Evolutionary conservation across 2,113 vertebrate species (phyloP), one percentile per base, ranked within the genome.

Genomic region (Cyprinodon tularosa): DNA sequence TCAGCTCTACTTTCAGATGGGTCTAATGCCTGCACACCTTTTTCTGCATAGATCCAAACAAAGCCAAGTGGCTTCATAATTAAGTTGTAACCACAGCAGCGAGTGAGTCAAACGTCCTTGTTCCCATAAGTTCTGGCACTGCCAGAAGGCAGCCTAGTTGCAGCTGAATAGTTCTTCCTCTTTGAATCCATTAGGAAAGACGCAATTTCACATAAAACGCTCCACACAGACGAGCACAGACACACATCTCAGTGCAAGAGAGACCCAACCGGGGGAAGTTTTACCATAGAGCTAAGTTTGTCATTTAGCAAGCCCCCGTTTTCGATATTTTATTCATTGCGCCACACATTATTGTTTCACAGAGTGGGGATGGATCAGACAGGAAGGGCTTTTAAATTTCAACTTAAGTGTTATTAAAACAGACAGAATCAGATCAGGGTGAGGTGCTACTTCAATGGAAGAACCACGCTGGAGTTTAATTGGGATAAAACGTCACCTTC

Each of bases 331-430:
- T 78, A 91, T 90, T 83, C 62, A 89, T 79, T 44, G 53, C 6
- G 1, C 61, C 61, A 74, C 84, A 69, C 86, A 85, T 88, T 85
- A 88, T 79, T 75, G 45, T 86, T 81, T 72, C 37, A 22, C 69
- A 65, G 67, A 13, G 11, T 63, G 75, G 44, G 75, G 68, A 75
- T 80, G 76, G 80, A 84, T 72, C 67, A 85, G 90, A 87, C 82
- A 81, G 74, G 84, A 38, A 65, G 84, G 85, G 82, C 88, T 83
- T 90, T 92, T 90, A 85, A 72, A 89, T 90, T 90, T 89, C 86
- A 84, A 57, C 77, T 81, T 68, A 74, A 67, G 88, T 88, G 71
- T 80, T 70, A 81, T 90, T 87, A 85, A 72, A 82, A 64, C 68
- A 70, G 84, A 88, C 68, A 76, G 73, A 88, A 86, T 88, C 68